Conservation (phyloP, 2,888 invertebrate species). For the Carabus problematicus region DNA sequence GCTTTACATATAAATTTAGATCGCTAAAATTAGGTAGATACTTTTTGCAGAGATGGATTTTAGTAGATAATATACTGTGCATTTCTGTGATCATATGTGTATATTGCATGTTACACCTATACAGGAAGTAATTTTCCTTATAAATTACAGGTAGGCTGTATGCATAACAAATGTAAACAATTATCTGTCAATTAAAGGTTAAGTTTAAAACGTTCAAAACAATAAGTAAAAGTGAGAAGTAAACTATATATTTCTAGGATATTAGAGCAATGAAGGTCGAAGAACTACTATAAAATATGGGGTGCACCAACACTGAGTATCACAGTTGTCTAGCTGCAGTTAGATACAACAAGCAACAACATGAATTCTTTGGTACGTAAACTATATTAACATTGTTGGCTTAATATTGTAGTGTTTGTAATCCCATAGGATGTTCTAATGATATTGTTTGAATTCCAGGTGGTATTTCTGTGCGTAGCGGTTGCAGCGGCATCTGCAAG, state of each 20-base stretch:
- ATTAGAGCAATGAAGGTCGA: slow-evolving; percentile 15
- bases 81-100: no score
- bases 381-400: neutral
- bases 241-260: slow-evolving; percentile 21
- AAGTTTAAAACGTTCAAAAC: slow-evolving; percentile 11
- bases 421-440: neutral
- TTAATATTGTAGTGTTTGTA: no score
- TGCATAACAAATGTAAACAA: slow-evolving; percentile 16
- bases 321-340: slow-evolving; percentile 16
- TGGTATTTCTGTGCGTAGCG: slow-evolving; percentile 10
- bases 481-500: slow-evolving; percentile 14
- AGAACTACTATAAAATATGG: slow-evolving; percentile 21
- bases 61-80: no score
- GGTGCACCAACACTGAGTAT: neutral
- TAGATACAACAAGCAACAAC: slow-evolving; percentile 14
- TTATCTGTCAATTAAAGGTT: slow-evolving; percentile 22
- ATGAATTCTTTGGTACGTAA: slow-evolving; percentile 34
- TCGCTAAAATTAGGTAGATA: no score
- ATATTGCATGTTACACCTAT: no score
- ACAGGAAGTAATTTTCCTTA: slow-evolving; percentile 4
- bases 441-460: slow-evolving; percentile 1
- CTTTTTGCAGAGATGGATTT: no score
- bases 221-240: slow-evolving; percentile 29
- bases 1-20: no score
- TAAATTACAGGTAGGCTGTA: slow-evolving; percentile 3